Evolutionary conservation across 2,797 vertebrate genomes (phyloP).

Genomic region (Limnodromus scolopaceus): DNA sequence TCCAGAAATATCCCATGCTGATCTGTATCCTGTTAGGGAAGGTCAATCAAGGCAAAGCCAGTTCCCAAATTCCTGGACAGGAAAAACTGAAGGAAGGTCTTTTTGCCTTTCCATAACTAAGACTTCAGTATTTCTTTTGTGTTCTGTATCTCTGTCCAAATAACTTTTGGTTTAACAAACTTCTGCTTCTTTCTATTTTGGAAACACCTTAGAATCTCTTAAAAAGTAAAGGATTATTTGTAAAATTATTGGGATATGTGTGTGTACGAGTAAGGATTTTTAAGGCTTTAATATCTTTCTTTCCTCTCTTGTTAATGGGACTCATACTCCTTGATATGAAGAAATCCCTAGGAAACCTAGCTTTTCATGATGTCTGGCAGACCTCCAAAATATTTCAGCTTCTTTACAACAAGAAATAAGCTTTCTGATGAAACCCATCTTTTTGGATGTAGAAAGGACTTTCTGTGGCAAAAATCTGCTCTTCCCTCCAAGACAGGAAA

Average conservation of each 20-base stretch:
- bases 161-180: neutral
- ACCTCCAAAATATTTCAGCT: conserved; percentile 34
- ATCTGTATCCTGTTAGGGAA: neutral
- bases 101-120: neutral
- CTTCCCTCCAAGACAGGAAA: conserved; percentile 61
- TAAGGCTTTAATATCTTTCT: neutral
- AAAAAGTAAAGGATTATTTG: neutral
- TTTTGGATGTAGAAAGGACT: conserved; percentile 45
- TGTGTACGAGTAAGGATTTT: neutral
- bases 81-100: neutral
- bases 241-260: neutral
- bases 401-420: conserved; percentile 53
- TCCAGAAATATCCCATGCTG: neutral
- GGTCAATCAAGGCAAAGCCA: conserved; percentile 5
- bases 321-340: neutral
- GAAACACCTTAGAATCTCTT: neutral
- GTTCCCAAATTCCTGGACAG: neutral
- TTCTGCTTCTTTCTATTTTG: neutral
- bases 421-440: conserved; percentile 66
- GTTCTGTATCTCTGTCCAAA: neutral
- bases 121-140: neutral
- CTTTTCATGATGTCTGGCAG: conserved; percentile 48
- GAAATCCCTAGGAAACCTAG: conserved; percentile 13
- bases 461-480: conserved; percentile 58
- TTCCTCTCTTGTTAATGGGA: neutral